A percentile compares a stretch with the other conserved stretches of the same genome.
phyloP scores from a whole-genome alignment of 2,113 vertebrate genomes.

The Cochlearius cochlearius region DNA sequence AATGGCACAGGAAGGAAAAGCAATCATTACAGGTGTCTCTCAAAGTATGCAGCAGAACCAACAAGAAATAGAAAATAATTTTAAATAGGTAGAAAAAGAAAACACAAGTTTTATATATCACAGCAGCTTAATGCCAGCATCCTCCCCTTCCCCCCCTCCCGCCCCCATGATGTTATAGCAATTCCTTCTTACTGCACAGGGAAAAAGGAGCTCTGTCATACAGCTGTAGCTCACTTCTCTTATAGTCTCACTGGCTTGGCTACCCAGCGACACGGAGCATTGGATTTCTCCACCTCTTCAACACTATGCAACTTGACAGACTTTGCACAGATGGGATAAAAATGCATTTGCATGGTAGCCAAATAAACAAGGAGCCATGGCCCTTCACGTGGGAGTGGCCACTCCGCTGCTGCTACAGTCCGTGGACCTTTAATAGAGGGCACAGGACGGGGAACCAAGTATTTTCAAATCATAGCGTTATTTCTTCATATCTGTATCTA shows the following conservation, averaged over 20 bases:
- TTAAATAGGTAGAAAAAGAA: not conserved
- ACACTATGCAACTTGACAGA: not conserved
- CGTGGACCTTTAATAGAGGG: not conserved
- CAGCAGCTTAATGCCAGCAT: not conserved
- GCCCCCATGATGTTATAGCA: not conserved
- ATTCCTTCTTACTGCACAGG: conserved; percentile 23
- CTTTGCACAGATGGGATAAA: conserved; percentile 9
- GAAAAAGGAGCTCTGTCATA: not conserved
- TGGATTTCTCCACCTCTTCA: not conserved
- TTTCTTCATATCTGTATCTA: not conserved
- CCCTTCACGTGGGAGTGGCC: not conserved
- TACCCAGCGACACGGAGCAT: not conserved
- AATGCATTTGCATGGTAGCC: not conserved
- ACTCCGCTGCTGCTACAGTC: not conserved
- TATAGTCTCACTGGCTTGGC: not conserved
- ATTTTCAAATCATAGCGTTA: not conserved
- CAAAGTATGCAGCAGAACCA: not conserved
- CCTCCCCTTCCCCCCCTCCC: not conserved
- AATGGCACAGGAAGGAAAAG: not conserved
- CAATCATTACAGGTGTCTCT: not conserved
- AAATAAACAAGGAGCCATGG: not conserved
- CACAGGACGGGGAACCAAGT: not conserved
- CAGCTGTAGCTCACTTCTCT: conserved; percentile 18
- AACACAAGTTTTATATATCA: not conserved
- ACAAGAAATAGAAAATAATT: not conserved